Percentiles rank a stretch among this genome's conserved stretches.
Evolutionary conservation across 2,888 invertebrate genomes (phyloP).

Genomic region (Aphodius granarius): DNA sequence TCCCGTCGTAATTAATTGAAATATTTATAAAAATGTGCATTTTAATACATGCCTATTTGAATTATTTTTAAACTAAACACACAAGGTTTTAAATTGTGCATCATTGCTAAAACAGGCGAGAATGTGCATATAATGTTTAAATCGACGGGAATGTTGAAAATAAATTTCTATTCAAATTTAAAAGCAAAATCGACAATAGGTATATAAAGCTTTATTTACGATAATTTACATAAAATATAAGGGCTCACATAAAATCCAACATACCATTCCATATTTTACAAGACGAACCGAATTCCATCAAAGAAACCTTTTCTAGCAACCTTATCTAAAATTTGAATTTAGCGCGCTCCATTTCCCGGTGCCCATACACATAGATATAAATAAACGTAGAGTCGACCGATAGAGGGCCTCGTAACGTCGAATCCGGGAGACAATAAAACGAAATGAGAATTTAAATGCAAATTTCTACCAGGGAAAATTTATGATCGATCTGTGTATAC

Average conservation of each 20-base stretch:
- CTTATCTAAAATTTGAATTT: neutral
- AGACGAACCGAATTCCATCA: neutral
- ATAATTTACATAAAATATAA: neutral
- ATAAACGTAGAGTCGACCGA: neutral
- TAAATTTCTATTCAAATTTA: neutral
- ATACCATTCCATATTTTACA: neutral
- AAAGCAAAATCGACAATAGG: neutral
- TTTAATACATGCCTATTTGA: too few relatives aligned
- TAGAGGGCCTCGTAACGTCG: neutral
- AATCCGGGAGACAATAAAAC: slow-evolving; percentile 2
- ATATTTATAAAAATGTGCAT: too few relatives aligned
- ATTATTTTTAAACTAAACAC: too few relatives aligned
- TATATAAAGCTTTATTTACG: neutral
- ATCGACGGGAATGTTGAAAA: too few relatives aligned
- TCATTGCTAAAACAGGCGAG: too few relatives aligned
- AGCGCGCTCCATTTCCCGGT: neutral
- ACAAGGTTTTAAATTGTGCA: too few relatives aligned
- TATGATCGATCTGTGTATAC: slow-evolving; percentile 11
- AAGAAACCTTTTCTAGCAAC: neutral
- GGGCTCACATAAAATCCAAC: neutral
- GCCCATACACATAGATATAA: neutral
- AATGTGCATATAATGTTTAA: too few relatives aligned
- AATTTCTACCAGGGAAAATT: neutral
- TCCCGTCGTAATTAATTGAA: too few relatives aligned
- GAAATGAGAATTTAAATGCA: slow-evolving; percentile 11